Evolutionary conservation across 2,113 vertebrate species (phyloP).

Genomic region (Corynorhinus townsendii): DNA sequence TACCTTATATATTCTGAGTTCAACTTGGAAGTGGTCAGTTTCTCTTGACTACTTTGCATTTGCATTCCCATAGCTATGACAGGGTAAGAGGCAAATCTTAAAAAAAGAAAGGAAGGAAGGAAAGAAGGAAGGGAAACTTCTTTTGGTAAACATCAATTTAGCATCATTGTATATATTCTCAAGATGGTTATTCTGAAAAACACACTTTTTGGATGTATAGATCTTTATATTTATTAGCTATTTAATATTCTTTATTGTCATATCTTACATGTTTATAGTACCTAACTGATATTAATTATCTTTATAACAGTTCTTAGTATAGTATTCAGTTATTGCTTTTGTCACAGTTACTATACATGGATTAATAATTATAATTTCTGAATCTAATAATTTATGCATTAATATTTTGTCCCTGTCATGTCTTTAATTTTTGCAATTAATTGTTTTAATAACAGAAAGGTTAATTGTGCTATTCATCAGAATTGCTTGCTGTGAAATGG

Average conservation of each 20-base stretch:
- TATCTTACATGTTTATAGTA: neutral
- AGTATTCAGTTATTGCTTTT: slow-evolving; percentile 76
- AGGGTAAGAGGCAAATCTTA: neutral
- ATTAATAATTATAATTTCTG: slow-evolving; percentile 82
- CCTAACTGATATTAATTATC: neutral
- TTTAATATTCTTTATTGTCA: neutral
- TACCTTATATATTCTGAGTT: neutral
- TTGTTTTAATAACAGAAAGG: slow-evolving; percentile 82
- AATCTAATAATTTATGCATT: slow-evolving; percentile 83
- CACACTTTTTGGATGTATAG: neutral
- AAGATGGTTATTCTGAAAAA: neutral
- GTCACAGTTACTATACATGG: slow-evolving; percentile 71
- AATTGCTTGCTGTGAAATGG: slow-evolving; percentile 73
- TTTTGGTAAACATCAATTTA: neutral
- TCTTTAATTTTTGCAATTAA: slow-evolving; percentile 83
- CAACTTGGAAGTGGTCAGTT: neutral
- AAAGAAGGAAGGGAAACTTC: neutral
- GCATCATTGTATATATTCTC: neutral
- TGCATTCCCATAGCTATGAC: neutral
- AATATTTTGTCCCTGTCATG: slow-evolving; percentile 79
- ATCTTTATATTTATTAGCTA: neutral
- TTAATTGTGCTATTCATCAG: slow-evolving; percentile 84
- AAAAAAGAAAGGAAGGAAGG: too few relatives aligned
- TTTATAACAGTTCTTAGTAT: slow-evolving; percentile 66
- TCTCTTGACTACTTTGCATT: neutral